Evolutionary conservation across 1,140 invertebrate species (phyloP).

Genomic region (Lasaia peninsularis): DNA sequence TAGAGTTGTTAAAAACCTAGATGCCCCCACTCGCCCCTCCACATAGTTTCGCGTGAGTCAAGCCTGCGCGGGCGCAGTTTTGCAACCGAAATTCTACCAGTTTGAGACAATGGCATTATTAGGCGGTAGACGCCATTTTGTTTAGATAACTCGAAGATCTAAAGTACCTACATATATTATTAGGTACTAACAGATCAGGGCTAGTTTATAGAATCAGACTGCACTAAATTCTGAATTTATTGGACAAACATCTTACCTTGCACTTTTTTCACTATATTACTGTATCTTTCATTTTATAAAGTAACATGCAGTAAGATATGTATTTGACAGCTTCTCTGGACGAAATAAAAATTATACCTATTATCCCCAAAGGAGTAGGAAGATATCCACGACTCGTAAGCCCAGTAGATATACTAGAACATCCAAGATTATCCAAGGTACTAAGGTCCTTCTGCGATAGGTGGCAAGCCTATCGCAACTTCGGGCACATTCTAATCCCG

Average conservation of each 20-base stretch:
- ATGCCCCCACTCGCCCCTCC: slow-evolving; percentile 30
- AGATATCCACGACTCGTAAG: no score
- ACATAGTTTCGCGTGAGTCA: slow-evolving; percentile 47
- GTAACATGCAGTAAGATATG: no score
- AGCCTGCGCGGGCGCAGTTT: slow-evolving; percentile 55
- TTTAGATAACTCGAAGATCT: slow-evolving; percentile 37
- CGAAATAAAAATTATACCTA: no score
- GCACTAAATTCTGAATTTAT: background rate
- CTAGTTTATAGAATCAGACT: background rate
- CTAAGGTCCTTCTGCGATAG: no score
- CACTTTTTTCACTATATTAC: no score
- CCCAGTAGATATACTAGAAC: no score
- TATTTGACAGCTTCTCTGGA: no score
- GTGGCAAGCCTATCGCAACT: no score
- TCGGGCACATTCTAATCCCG: no score
- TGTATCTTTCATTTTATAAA: no score
- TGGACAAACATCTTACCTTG: background rate
- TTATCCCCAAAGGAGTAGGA: no score
- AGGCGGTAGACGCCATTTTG: slow-evolving; percentile 60
- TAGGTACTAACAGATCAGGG: slow-evolving; percentile 1
- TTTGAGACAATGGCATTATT: slow-evolving; percentile 70
- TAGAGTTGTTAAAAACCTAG: slow-evolving; percentile 23
- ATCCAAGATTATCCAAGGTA: no score
- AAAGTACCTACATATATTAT: slow-evolving; percentile 31
- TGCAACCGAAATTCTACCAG: slow-evolving; percentile 71